A percentile compares a stretch with the other conserved stretches of the same genome.
Evolutionary conservation across 1,140 invertebrate species (phyloP).

Genomic region (Chironomus striatipennis): DNA sequence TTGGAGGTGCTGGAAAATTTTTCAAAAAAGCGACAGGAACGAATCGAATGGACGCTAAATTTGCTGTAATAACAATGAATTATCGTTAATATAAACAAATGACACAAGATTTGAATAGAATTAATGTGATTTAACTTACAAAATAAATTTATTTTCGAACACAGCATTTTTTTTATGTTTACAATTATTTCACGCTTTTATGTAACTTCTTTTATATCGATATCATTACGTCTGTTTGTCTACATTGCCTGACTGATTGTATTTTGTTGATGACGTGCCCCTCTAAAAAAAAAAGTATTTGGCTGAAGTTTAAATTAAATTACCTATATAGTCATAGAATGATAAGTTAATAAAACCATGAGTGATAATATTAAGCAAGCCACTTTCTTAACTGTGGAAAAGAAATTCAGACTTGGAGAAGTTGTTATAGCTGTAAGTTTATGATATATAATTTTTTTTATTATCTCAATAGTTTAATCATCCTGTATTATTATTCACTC

Average conservation of each 20-base stretch:
- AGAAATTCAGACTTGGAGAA: constrained; percentile 26
- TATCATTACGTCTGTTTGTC: too few relatives aligned
- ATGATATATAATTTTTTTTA: background rate
- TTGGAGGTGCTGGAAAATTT: constrained; percentile 49
- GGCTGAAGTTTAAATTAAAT: too few relatives aligned
- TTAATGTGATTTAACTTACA: background rate
- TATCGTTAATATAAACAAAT: background rate
- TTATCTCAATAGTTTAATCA: background rate
- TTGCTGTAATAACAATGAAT: background rate
- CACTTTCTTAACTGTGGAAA: background rate
- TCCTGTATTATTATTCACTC: background rate
- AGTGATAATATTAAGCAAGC: background rate
- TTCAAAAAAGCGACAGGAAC: constrained; percentile 48
- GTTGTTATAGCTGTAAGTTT: constrained; percentile 2
- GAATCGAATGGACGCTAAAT: constrained; percentile 26
- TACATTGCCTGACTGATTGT: too few relatives aligned
- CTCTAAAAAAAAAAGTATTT: too few relatives aligned
- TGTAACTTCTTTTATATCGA: too few relatives aligned
- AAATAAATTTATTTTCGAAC: background rate
- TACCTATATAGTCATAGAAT: background rate
- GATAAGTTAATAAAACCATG: background rate
- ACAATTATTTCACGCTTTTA: background rate
- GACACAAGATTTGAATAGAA: background rate
- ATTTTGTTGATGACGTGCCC: too few relatives aligned
- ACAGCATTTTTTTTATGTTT: background rate